Conservation (phyloP, 2,113 vertebrate species). For the Rafetus swinhoei region DNA sequence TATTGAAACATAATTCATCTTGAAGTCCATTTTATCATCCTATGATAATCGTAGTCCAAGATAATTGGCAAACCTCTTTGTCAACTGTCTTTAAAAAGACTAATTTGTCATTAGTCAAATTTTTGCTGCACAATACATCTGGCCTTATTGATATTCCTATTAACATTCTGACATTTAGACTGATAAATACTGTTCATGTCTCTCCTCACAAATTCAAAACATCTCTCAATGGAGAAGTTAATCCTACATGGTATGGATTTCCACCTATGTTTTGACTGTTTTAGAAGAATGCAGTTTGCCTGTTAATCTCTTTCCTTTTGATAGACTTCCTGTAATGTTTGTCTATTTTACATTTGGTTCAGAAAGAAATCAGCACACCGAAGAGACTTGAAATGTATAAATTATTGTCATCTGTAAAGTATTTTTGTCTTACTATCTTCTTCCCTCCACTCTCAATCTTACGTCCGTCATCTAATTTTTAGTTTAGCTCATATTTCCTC, state of each 20-base stretch:
- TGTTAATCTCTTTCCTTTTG: background rate
- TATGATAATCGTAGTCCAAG: background rate
- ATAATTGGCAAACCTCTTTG: constrained; percentile 27
- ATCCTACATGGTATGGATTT: background rate
- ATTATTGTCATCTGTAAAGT: background rate
- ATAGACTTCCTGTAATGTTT: background rate
- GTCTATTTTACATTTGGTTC: background rate
- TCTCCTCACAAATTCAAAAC: constrained; percentile 45
- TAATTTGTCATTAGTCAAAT: constrained; percentile 38
- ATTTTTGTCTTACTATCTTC: background rate
- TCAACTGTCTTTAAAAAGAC: constrained; percentile 44
- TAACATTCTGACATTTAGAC: background rate
- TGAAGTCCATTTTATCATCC: background rate
- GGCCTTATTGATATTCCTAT: constrained; percentile 36
- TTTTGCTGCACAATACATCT: constrained; percentile 18
- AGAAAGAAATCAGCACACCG: background rate
- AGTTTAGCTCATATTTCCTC: background rate
- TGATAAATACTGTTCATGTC: constrained; percentile 54
- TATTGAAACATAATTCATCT: background rate
- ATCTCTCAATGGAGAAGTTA: constrained; percentile 14
- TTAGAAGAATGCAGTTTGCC: background rate
- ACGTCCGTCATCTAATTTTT: background rate
- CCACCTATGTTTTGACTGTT: background rate
- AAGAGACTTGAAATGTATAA: background rate
- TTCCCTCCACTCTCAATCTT: background rate